Evolutionary conservation across 2,797 vertebrate genomes (phyloP).

Genomic region (Periophthalmus magnuspinnatus): DNA sequence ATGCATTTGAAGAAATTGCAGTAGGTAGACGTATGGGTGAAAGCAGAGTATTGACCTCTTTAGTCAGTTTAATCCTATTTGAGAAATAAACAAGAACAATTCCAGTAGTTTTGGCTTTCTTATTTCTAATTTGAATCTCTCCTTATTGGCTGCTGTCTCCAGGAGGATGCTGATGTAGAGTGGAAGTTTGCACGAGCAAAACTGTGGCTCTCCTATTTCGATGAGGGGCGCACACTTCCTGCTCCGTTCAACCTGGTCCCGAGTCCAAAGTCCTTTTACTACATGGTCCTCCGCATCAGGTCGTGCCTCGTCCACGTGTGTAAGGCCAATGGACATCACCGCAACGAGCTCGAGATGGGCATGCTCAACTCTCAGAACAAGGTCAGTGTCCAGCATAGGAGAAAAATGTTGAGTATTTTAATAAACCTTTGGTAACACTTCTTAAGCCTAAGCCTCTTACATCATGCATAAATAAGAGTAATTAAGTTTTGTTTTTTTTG

Average conservation of each 20-base stretch:
- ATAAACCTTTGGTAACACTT: too few species aligned
- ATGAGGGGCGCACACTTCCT: conserved; percentile 93
- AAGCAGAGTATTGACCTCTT: too few species aligned
- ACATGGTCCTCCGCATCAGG: conserved; percentile 91
- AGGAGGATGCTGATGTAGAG: conserved; percentile 96
- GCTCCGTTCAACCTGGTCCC: conserved; percentile 96
- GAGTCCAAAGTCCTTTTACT: conserved; percentile 97
- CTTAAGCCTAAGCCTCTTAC: too few species aligned
- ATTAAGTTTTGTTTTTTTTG: too few species aligned
- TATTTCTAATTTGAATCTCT: neutral
- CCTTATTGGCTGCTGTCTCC: conserved; percentile 15
- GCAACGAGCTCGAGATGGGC: conserved; percentile 91
- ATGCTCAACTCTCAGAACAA: conserved; percentile 89
- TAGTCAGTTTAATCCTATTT: too few species aligned
- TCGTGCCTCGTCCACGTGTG: conserved; percentile 89
- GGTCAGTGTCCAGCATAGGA: conserved; percentile 60
- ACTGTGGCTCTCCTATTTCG: conserved; percentile 96
- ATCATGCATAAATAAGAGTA: too few species aligned
- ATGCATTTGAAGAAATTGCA: neutral
- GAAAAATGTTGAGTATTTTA: too few species aligned
- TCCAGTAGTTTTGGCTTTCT: neutral
- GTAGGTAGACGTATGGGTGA: too few species aligned
- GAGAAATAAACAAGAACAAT: too few species aligned
- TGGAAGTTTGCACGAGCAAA: conserved; percentile 98
- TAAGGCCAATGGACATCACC: conserved; percentile 87